Conservation (phyloP, 1,140 invertebrate species). For the Lucilia cuprina region DNA sequence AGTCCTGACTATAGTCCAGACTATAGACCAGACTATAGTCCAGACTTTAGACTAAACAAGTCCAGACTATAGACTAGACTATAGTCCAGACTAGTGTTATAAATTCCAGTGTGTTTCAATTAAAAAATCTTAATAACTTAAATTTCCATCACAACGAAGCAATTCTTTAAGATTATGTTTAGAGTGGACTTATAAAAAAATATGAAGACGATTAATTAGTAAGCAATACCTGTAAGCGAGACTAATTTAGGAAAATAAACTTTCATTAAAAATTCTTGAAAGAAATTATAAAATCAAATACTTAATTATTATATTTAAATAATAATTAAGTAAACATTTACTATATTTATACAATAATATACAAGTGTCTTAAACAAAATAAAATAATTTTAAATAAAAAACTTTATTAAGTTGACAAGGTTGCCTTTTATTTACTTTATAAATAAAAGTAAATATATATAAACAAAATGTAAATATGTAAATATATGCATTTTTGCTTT, state of each 20-base stretch:
- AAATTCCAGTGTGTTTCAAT: too few species aligned
- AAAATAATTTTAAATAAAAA: background rate
- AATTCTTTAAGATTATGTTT: too few species aligned
- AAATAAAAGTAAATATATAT: background rate
- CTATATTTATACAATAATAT: background rate
- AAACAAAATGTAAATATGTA: background rate
- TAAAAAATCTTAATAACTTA: too few species aligned
- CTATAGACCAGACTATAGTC: too few species aligned
- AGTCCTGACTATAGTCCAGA: too few species aligned
- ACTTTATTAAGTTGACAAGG: background rate
- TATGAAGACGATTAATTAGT: too few species aligned
- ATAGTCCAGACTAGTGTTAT: too few species aligned
- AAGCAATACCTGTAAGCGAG: background rate
- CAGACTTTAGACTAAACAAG: too few species aligned
- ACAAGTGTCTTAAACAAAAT: background rate
- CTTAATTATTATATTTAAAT: background rate
- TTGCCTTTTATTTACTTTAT: background rate
- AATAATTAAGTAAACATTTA: background rate
- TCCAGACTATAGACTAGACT: too few species aligned
- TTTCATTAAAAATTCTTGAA: background rate
- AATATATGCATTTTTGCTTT: background rate
- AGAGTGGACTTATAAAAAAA: too few species aligned
- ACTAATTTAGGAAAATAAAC: background rate
- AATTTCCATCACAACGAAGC: too few species aligned
- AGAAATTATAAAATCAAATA: background rate